phyloP scores from a whole-genome alignment of 2,888 invertebrate genomes.

The Hyppa rectilinea region DNA sequence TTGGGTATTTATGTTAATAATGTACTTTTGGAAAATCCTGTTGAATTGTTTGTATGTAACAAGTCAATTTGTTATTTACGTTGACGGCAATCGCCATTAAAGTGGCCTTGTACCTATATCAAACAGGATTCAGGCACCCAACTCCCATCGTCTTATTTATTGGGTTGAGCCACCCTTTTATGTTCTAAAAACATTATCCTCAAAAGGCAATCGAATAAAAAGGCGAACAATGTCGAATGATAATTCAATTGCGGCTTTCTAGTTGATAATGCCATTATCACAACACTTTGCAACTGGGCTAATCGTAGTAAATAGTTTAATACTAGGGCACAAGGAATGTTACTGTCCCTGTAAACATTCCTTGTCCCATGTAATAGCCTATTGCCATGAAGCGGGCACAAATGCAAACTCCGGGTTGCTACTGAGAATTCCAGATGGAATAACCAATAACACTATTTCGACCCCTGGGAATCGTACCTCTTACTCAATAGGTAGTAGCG shows the following conservation, averaged over 20 bases:
- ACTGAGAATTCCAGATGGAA: too few relatives aligned
- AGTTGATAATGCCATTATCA: not conserved
- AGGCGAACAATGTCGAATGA: not conserved
- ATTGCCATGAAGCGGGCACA: too few relatives aligned
- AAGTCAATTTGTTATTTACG: slow-evolving; percentile 27
- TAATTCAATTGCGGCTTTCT: not conserved
- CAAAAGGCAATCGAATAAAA: not conserved
- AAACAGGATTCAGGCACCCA: slow-evolving; percentile 25
- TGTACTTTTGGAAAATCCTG: slow-evolving; percentile 30
- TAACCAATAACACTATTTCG: too few relatives aligned
- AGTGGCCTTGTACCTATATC: slow-evolving; percentile 26
- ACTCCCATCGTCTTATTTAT: slow-evolving; percentile 21
- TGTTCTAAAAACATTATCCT: not conserved
- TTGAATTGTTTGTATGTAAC: slow-evolving; percentile 19
- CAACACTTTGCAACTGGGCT: not conserved
- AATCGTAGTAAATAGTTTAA: not conserved
- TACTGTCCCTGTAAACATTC: too few relatives aligned
- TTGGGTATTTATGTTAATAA: slow-evolving; percentile 76
- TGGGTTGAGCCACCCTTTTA: not conserved
- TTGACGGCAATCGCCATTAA: slow-evolving; percentile 35
- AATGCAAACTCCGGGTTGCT: too few relatives aligned
- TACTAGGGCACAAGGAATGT: not conserved
- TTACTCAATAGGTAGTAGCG: too few relatives aligned
- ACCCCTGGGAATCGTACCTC: too few relatives aligned
- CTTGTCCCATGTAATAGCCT: too few relatives aligned